Percentiles rank a stretch among this genome's conserved stretches.
These are phyloP conservation scores for Oryzias sinensis DNA, from an alignment of 2,797 vertebrate genomes.

Conservation along the genomic window DNA sequence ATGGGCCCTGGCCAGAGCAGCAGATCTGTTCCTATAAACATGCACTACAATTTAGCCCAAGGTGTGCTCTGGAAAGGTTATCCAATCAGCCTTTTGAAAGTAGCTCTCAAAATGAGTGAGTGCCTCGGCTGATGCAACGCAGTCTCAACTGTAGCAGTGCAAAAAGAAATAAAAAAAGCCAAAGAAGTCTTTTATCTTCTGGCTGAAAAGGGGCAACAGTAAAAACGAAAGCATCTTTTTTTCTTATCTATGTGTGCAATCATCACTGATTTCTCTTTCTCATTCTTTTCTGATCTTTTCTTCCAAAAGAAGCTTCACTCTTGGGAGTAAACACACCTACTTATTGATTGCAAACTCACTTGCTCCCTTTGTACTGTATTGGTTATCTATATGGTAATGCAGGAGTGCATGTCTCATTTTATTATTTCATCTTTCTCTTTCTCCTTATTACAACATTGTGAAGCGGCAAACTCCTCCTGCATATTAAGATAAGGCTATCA, in stretches of 20 bases:
- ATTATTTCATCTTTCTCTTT: constrained; percentile 74
- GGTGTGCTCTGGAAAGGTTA: constrained; percentile 68
- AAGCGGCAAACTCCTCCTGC: constrained; percentile 65
- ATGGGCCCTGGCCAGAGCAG: constrained; percentile 57
- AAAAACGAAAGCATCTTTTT: constrained; percentile 17
- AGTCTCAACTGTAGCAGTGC: constrained; percentile 6
- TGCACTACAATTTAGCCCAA: constrained; percentile 66
- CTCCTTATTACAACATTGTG: constrained; percentile 65
- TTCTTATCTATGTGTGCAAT: constrained; percentile 17
- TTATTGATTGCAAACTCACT: constrained; percentile 71
- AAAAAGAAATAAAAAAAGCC: constrained; percentile 2
- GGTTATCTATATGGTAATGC: constrained; percentile 84
- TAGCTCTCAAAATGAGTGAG: constrained; percentile 67
- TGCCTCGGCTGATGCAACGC: constrained; percentile 32
- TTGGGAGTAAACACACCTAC: constrained; percentile 37
- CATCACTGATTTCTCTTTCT: constrained; percentile 7
- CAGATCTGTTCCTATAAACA: constrained; percentile 72
- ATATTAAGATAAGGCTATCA: constrained; percentile 78
- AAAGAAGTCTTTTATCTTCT: constrained; percentile 9
- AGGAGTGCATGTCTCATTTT: constrained; percentile 66
- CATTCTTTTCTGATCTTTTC: constrained; percentile 7
- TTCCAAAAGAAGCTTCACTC: constrained; percentile 23
- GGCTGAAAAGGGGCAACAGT: constrained; percentile 12
- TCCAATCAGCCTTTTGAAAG: constrained; percentile 68
- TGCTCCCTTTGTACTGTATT: constrained; percentile 60